Evolutionary conservation across 2,797 vertebrate species (phyloP).

Genomic region (Taenioides sp.): DNA sequence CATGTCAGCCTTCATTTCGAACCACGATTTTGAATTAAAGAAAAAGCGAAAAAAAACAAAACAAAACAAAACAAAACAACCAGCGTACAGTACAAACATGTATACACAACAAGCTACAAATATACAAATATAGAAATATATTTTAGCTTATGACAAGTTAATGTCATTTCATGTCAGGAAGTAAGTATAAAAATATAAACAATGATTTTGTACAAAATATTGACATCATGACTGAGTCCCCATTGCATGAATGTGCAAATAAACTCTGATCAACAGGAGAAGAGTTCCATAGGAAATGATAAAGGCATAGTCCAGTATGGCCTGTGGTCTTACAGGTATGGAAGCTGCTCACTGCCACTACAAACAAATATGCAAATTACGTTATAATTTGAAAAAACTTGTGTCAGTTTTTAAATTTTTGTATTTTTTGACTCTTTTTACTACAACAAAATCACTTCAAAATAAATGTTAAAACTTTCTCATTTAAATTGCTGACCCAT

Average conservation of each 20-base stretch:
- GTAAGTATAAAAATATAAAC: conserved; percentile 84
- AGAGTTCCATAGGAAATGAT: conserved; percentile 43
- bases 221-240: conserved; percentile 76
- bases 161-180: conserved; percentile 69
- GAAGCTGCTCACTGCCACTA: background rate
- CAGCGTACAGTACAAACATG: conserved; percentile 70
- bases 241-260: conserved; percentile 77
- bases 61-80: conserved; percentile 43
- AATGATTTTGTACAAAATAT: conserved; percentile 79
- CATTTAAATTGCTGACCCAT: no score
- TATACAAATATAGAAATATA: conserved; percentile 81
- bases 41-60: conserved; percentile 3
- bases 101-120: conserved; percentile 77
- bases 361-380: background rate
- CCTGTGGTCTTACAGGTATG: conserved; percentile 53
- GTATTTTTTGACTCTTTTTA: background rate
- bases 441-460: background rate
- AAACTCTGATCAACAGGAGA: conserved; percentile 68
- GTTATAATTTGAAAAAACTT: background rate
- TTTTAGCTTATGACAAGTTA: conserved; percentile 67
- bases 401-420: background rate
- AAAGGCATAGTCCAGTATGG: conserved; percentile 58
- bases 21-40: conserved; percentile 20
- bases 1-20: conserved; percentile 58
- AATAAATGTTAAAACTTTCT: no score